Evolutionary conservation across 2,888 invertebrate species (phyloP).

Genomic region (Melitaea athalia): DNA sequence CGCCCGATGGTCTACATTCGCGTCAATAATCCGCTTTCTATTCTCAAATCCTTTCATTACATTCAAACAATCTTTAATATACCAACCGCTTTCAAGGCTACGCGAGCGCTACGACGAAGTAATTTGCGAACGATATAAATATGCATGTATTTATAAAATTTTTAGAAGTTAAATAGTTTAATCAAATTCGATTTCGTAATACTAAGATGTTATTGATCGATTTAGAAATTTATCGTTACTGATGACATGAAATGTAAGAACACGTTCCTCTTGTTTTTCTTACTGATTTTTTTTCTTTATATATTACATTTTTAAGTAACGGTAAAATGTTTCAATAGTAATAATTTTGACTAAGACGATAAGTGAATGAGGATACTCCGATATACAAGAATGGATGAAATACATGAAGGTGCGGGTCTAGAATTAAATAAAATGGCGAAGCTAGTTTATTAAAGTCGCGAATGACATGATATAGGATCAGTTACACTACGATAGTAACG

Average conservation of each 20-base stretch:
- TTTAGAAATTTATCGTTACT: conserved; percentile 23
- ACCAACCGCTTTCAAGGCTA: conserved; percentile 53
- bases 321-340: conserved; percentile 27
- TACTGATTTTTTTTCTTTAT: not conserved
- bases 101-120: conserved; percentile 63
- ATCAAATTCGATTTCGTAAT: conserved; percentile 73
- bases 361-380: conserved; percentile 67
- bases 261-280: conserved; percentile 12
- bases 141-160: conserved; percentile 61
- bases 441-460: conserved; percentile 53
- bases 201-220: conserved; percentile 51
- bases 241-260: conserved; percentile 8
- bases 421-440: conserved; percentile 55
- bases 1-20: conserved; percentile 56
- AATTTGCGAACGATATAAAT: conserved; percentile 68
- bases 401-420: conserved; percentile 40
- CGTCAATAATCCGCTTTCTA: conserved; percentile 51
- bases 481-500: conserved; percentile 69
- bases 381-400: conserved; percentile 31
- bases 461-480: conserved; percentile 57
- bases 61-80: conserved; percentile 53
- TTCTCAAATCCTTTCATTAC: conserved; percentile 52
- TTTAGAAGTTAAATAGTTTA: conserved; percentile 68
- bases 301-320: conserved; percentile 16
- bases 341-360: conserved; percentile 47